Evolutionary conservation across 2,113 vertebrate species (phyloP).

Genomic region (Siniperca chuatsi): DNA sequence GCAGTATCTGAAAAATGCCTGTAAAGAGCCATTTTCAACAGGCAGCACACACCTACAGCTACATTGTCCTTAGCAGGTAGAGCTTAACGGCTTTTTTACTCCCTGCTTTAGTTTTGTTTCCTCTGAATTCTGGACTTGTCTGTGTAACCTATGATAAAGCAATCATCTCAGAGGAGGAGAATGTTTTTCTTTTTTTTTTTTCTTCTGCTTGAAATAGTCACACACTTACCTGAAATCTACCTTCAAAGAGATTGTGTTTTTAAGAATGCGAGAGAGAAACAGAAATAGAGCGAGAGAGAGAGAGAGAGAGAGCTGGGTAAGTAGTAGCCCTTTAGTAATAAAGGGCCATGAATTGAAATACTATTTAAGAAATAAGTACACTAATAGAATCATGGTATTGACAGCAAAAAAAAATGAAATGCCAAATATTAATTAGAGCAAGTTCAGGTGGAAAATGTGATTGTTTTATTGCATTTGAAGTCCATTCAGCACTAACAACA

Average conservation of each 20-base stretch:
- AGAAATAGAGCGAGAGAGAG: neutral
- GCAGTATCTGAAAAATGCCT: constrained; percentile 67
- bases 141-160: constrained; percentile 54
- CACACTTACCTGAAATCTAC: constrained; percentile 62
- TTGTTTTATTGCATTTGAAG: neutral
- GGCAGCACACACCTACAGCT: constrained; percentile 70
- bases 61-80: constrained; percentile 77
- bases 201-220: constrained; percentile 37
- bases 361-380: neutral
- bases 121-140: constrained; percentile 45
- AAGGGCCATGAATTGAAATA: neutral
- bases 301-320: neutral
- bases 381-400: neutral
- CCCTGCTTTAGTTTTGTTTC: constrained; percentile 57
- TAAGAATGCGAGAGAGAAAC: neutral
- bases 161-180: constrained; percentile 46
- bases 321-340: neutral
- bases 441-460: neutral
- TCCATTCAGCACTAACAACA: neutral
- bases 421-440: neutral
- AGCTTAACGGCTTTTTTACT: constrained; percentile 61
- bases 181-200: neutral
- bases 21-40: constrained; percentile 71
- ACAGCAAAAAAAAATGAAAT: constrained; percentile 19
- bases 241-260: constrained; percentile 21